Percentiles rank a stretch among this genome's conserved stretches.
Conservation (phyloP, 2,797 vertebrate genomes). For the Typhlichthys subterraneus region DNA sequence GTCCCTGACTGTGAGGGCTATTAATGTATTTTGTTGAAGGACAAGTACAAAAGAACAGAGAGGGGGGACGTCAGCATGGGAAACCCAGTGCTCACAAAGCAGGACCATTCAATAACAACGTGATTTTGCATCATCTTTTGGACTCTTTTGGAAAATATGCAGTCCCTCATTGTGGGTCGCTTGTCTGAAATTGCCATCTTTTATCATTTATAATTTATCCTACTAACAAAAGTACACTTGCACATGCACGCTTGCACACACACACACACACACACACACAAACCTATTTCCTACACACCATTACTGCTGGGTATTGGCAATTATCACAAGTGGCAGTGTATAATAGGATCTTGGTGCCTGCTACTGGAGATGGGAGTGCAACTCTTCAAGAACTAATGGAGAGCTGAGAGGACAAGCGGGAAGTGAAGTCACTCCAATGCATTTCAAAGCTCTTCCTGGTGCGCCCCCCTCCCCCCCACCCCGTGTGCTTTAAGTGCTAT, state of each 20-base stretch:
- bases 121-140: too few species aligned
- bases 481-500: slow-evolving; percentile 19
- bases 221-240: neutral
- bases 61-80: too few species aligned
- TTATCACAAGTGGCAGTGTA: slow-evolving; percentile 51
- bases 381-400: slow-evolving; percentile 42
- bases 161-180: too few species aligned
- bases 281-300: slow-evolving; percentile 10
- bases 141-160: too few species aligned
- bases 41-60: too few species aligned
- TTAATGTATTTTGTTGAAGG: slow-evolving; percentile 6
- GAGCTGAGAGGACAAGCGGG: slow-evolving; percentile 37
- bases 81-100: too few species aligned
- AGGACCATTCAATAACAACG: too few species aligned
- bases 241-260: neutral
- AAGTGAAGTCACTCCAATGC: slow-evolving; percentile 35
- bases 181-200: too few species aligned
- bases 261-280: slow-evolving; percentile 1
- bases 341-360: slow-evolving; percentile 43
- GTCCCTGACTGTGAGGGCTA: neutral
- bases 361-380: slow-evolving; percentile 32
- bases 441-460: slow-evolving; percentile 35
- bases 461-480: neutral
- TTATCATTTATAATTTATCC: too few species aligned
- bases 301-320: slow-evolving; percentile 31